Evolutionary conservation across 2,797 vertebrate genomes (phyloP), one percentile per base, ranked within the genome.

Genomic region (Pempheris klunzingeri): DNA sequence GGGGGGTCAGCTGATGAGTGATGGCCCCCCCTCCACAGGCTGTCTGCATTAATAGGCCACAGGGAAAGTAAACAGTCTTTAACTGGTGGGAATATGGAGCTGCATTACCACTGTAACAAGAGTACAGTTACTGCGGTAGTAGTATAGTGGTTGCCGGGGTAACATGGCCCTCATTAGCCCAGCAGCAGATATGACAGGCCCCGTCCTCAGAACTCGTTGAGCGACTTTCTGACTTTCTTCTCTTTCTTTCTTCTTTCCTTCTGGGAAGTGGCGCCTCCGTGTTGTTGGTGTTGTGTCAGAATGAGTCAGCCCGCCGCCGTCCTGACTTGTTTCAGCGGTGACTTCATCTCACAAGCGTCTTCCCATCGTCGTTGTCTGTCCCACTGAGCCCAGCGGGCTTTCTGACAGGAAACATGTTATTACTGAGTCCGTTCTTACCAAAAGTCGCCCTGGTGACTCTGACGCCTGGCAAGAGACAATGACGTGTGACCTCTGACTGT

Each of bases 341-440:
- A 94, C 91, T 85, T 94, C 91, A 94, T 87, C 84, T 53, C 61
- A 2, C 64, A 83, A 71, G 53, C 13, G 62, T 81, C 76, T 83
- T 87, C 78, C 86, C 84, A 76, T 61, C 74, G 10, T 71, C 52
- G 55, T 53, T 13, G 11, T 74, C 83, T 71, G 67, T 78, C 59
- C 71, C 52, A 12, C 59, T 34, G 65, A 86, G 64, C 66, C 83
- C 72, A 81, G 69, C 80, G 1, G 74, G 61, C 68, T 60, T 85
- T 84, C 64, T 68, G 52, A 68, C 74, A 87, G 77, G 55, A 41
- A 78, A 81, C 53, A 5, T 90, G 82, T 85, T 83, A 86, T 92
- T 89, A 88, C 64, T 66, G 74, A 82, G 75, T 88, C 72, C n/a
- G n/a, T n/a, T n/a, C n/a, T n/a, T n/a, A n/a, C n/a, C n/a, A n/a